Percentiles rank a stretch among this genome's conserved stretches.
These are phyloP conservation scores for Actinostola sp. DNA, from an alignment of 92 coral and sea anemone species.

Conservation along the genomic window DNA sequence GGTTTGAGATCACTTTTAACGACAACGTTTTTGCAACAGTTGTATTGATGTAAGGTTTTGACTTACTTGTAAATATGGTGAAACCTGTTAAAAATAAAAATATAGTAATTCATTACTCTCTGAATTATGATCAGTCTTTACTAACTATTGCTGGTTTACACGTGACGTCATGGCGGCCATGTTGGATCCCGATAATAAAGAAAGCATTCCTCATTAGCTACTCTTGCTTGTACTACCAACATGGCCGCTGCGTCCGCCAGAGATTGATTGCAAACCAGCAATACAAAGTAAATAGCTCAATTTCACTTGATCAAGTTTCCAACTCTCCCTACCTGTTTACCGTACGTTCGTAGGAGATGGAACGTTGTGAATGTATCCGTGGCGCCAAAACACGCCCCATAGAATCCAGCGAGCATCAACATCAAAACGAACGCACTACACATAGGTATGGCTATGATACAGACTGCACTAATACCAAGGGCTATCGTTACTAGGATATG, in stretches of 20 bases:
- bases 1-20: neutral
- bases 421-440: constrained; percentile 64
- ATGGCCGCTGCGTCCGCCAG: no score
- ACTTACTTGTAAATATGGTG: constrained; percentile 84
- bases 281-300: neutral
- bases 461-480: constrained; percentile 80
- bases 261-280: no score
- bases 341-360: constrained; percentile 81
- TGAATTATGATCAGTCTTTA: no score
- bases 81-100: constrained; percentile 53
- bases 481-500: constrained; percentile 77
- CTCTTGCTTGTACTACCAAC: no score
- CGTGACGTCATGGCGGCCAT: no score
- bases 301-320: neutral
- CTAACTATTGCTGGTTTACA: no score
- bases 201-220: no score
- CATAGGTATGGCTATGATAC: constrained; percentile 84
- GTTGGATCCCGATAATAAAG: no score
- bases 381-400: constrained; percentile 92
- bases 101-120: no score
- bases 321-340: constrained; percentile 64
- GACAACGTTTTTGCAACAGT: neutral
- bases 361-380: constrained; percentile 88
- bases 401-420: constrained; percentile 80
- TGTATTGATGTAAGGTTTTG: neutral